Evolutionary conservation across 2,797 vertebrate species (phyloP).

Genomic region (Lithobates pipiens): DNA sequence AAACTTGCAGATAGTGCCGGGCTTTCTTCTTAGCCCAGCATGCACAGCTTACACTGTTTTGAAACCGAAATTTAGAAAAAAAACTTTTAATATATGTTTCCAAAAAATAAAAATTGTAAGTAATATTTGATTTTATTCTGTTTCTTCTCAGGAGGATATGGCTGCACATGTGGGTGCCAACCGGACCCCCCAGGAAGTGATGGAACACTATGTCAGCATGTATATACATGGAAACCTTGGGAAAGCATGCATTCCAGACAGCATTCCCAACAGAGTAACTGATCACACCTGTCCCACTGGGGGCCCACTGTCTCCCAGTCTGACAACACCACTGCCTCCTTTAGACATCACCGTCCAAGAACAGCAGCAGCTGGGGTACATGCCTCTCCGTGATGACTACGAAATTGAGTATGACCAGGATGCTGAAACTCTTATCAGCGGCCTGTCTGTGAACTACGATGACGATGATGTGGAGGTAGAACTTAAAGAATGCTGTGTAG

Average conservation of each 20-base stretch:
- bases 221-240: conserved; percentile 98
- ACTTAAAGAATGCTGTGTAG: conserved; percentile 93
- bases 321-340: conserved; percentile 91
- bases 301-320: conserved; percentile 90
- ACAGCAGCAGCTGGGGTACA: conserved; percentile 97
- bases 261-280: conserved; percentile 94
- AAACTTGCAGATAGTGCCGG: too few species aligned
- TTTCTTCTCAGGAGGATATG: conserved; percentile 91
- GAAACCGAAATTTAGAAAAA: too few species aligned
- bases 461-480: conserved; percentile 97
- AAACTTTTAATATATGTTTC: too few species aligned
- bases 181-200: conserved; percentile 93
- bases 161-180: conserved; percentile 92
- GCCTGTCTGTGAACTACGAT: conserved; percentile 95
- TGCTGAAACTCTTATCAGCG: conserved; percentile 94
- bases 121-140: background rate
- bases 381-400: conserved; percentile 96
- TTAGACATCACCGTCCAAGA: conserved; percentile 89
- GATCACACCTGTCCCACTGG: conserved; percentile 96
- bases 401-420: conserved; percentile 98
- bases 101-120: background rate
- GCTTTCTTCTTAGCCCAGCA: too few species aligned
- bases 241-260: conserved; percentile 96
- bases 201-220: conserved; percentile 98
- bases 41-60: too few species aligned